A percentile compares a stretch with the other conserved stretches of the same genome.
Conservation (phyloP, 2,888 invertebrate genomes). For the Nomada fucata region DNA sequence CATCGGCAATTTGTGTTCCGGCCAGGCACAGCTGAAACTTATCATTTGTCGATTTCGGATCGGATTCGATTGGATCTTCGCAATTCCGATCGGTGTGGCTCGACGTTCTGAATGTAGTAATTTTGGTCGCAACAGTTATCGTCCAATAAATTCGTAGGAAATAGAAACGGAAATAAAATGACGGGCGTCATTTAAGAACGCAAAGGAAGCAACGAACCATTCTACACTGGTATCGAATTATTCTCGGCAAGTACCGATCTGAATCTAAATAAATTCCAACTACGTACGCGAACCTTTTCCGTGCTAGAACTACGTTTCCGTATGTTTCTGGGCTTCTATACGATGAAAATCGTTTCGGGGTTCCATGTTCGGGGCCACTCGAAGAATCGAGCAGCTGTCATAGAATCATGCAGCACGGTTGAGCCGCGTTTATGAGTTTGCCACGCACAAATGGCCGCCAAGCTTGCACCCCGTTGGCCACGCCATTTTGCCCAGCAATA, state of each 20-base stretch:
- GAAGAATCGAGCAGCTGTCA: neutral
- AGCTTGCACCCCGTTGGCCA: slow-evolving; percentile 7
- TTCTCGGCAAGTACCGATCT: no score
- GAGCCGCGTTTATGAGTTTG: slow-evolving; percentile 43
- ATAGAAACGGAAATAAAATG: no score
- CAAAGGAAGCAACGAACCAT: no score
- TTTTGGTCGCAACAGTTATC: no score
- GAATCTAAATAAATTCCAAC: neutral
- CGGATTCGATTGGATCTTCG: no score
- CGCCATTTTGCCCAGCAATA: slow-evolving; percentile 41
- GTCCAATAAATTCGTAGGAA: neutral
- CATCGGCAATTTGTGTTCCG: slow-evolving; percentile 8
- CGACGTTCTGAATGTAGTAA: no score
- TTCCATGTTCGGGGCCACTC: neutral
- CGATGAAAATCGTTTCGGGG: neutral
- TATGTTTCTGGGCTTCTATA: neutral
- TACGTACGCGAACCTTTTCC: no score
- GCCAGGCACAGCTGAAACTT: neutral
- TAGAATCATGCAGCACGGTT: neutral
- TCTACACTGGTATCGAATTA: no score
- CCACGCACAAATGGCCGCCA: slow-evolving; percentile 53
- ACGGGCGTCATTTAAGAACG: no score
- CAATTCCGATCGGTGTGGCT: no score
- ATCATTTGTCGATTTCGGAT: no score
- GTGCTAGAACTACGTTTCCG: neutral